These are phyloP conservation scores for Aproaerema taeniolella DNA, from an alignment of 2,888 invertebrate genomes.

Conservation along the genomic window DNA sequence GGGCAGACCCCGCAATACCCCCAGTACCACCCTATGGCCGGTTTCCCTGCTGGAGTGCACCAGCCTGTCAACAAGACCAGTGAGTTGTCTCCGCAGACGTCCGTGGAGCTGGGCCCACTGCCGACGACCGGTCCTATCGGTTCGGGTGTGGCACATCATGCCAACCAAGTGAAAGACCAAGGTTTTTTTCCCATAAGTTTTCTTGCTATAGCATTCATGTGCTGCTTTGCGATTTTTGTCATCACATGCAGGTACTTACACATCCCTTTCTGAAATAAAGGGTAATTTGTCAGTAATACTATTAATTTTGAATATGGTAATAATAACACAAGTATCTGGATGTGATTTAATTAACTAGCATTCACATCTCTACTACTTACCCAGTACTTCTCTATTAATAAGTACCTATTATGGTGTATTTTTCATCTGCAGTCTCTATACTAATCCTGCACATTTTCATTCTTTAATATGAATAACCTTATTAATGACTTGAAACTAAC, in stretches of 20 bases:
- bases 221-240: conserved; percentile 68
- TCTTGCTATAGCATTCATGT: conserved; percentile 55
- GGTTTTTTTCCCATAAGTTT: conserved; percentile 55
- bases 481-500: too few species aligned
- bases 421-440: too few species aligned
- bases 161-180: conserved; percentile 77
- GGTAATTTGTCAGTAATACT: too few species aligned
- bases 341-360: too few species aligned
- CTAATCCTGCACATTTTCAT: too few species aligned
- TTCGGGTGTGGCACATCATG: conserved; percentile 63
- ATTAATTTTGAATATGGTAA: too few species aligned
- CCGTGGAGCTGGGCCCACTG: conserved; percentile 59
- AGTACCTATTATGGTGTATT: too few species aligned
- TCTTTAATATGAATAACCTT: too few species aligned
- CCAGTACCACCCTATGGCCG: conserved; percentile 71
- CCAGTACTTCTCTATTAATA: too few species aligned
- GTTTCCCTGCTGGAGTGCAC: conserved; percentile 68
- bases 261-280: not conserved
- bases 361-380: too few species aligned
- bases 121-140: conserved; percentile 53
- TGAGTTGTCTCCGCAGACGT: conserved; percentile 72
- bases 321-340: too few species aligned
- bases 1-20: conserved; percentile 70
- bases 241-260: conserved; percentile 30
- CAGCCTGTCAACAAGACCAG: conserved; percentile 69